A percentile compares a stretch with the other conserved stretches of the same genome.
phyloP scores from a whole-genome alignment of 2,113 vertebrate genomes.

The Protobothrops mucrosquamatus region DNA sequence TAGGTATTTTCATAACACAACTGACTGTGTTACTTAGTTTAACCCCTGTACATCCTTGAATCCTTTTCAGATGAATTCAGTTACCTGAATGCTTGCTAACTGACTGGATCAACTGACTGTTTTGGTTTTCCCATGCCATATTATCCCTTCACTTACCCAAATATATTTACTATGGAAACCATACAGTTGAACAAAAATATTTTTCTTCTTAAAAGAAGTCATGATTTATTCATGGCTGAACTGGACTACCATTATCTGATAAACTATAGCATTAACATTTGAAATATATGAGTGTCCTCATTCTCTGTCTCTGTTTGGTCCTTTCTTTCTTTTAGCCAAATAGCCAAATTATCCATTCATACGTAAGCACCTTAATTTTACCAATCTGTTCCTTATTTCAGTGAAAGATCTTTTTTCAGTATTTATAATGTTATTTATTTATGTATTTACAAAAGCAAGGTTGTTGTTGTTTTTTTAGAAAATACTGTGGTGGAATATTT shows the following conservation, averaged over 20 bases:
- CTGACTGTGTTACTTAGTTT: neutral
- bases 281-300: neutral
- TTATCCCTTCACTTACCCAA: neutral
- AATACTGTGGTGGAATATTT: neutral
- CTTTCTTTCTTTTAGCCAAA: neutral
- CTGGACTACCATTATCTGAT: neutral
- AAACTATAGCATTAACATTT: neutral
- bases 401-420: neutral
- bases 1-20: neutral
- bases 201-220: neutral
- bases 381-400: neutral
- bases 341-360: neutral
- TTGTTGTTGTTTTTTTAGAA: neutral
- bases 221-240: neutral
- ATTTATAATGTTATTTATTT: neutral
- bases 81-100: neutral
- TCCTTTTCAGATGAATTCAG: neutral
- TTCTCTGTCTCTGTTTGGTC: neutral
- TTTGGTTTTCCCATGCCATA: neutral
- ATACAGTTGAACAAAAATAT: neutral
- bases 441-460: neutral
- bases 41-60: neutral
- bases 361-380: neutral
- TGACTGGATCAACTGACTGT: neutral
- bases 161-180: neutral